These are phyloP conservation scores for Ferdinandea cuprea DNA, from an alignment of 2,888 invertebrate species.

Conservation along the genomic window DNA sequence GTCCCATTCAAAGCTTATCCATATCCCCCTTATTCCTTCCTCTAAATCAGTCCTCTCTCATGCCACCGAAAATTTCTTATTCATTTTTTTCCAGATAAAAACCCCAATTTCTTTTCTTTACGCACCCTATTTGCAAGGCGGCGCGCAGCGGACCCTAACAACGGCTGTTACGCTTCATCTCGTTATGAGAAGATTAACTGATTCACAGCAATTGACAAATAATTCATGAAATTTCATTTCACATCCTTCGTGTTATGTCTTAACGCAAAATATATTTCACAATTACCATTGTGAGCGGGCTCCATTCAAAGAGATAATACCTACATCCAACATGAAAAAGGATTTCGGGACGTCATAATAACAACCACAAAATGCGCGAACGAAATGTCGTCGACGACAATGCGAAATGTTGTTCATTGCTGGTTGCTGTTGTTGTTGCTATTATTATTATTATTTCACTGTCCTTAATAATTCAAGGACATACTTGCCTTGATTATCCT, in stretches of 20 bases:
- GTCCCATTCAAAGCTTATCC: too few species aligned
- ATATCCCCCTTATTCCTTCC: too few species aligned
- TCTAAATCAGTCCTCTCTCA: too few species aligned
- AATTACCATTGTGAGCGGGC: background rate
- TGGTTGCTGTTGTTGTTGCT: conserved; percentile 16
- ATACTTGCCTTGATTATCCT: conserved; percentile 69
- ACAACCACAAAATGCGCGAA: conserved; percentile 16
- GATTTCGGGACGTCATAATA: conserved; percentile 38
- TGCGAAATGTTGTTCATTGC: conserved; percentile 16
- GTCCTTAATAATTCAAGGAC: conserved; percentile 66
- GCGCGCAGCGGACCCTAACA: too few species aligned
- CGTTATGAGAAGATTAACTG: conserved; percentile 46
- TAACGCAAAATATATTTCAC: background rate
- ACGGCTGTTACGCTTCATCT: conserved; percentile 12
- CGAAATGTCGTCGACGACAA: conserved; percentile 2
- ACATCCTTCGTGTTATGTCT: conserved; percentile 1
- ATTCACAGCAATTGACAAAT: conserved; percentile 30
- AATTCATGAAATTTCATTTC: conserved; percentile 22
- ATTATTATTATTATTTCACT: too few species aligned
- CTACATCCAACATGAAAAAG: conserved; percentile 25
- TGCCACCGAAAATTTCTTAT: too few species aligned
- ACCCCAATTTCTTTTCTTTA: too few species aligned
- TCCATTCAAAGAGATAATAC: background rate
- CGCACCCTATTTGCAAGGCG: too few species aligned
- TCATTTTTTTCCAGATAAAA: too few species aligned